phyloP scores from a whole-genome alignment of 2,888 invertebrate species.

The Cataglyphis altisquamis region DNA sequence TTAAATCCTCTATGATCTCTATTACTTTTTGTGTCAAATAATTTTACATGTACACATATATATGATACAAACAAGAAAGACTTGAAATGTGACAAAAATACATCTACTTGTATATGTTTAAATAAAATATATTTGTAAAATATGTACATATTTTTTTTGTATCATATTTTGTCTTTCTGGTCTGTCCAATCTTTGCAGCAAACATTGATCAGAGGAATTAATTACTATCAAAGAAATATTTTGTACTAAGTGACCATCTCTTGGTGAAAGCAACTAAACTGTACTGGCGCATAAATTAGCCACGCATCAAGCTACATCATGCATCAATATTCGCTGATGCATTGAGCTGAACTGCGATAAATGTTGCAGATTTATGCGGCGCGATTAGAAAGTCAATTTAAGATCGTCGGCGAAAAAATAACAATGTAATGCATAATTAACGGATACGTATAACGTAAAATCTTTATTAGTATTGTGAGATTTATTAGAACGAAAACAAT shows the following conservation, averaged over 20 bases:
- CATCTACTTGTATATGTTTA: too few relatives aligned
- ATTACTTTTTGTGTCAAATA: background rate
- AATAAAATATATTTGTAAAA: background rate
- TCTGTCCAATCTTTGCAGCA: background rate
- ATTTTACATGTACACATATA: conserved; percentile 5
- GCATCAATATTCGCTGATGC: conserved; percentile 47
- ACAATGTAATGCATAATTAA: conserved; percentile 73
- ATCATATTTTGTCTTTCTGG: background rate
- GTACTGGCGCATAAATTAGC: conserved; percentile 66
- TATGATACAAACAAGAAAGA: background rate
- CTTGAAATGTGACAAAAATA: background rate
- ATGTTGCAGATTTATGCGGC: conserved; percentile 25
- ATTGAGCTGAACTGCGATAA: conserved; percentile 24
- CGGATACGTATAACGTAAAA: conserved; percentile 76
- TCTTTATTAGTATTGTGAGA: conserved; percentile 75
- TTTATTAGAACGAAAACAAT: conserved; percentile 67
- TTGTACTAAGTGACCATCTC: conserved; percentile 68
- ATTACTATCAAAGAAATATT: conserved; percentile 37
- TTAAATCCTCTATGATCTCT: conserved; percentile 13
- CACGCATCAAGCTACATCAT: conserved; percentile 56
- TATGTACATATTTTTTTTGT: background rate
- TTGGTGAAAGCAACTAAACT: conserved; percentile 76
- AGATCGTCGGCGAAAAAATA: conserved; percentile 58
- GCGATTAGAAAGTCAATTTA: conserved; percentile 49
- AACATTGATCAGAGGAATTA: conserved; percentile 47